Evolutionary conservation across 2,797 vertebrate species (phyloP), one percentile per base, ranked within the genome.

Genomic region (Semotilus atromaculatus): DNA sequence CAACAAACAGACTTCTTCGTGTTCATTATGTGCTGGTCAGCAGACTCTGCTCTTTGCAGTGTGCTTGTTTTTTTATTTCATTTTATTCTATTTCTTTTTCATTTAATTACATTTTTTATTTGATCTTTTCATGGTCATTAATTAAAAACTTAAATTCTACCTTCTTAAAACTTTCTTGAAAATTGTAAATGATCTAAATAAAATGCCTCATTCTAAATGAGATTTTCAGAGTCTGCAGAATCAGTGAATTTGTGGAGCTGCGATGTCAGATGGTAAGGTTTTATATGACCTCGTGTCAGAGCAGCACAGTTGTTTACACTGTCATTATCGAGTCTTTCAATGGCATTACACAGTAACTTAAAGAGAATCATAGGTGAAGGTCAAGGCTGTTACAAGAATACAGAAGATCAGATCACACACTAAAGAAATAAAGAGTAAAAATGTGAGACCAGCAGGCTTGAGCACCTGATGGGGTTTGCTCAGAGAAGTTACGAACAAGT

Each of bases 391-490:
- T 79, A 71, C 40, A 31, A 51, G 53, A 84, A 77, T 66, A 82
- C 7, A 64, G 43, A 74, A 74, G 74, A 80, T 78, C 38, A 40
- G 64, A 85, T 86, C 85, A 8, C 29, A 23, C 71, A 34, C 40
- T 55, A 43, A 74, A 64, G 31, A 55, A 74, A 55, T 29, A 89
- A 90, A 86, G 62, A 79, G 71, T 43, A 55, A 68, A 58, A 62
- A 18, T 40, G n/a, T 26, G 38, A 53, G 62, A 70, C 67, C 66
- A 82, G 53, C 73, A 43, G 81, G 53, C 68, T 83, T 75, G 76
- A 89, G 84, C 51, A 83, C 19, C 88, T 85, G 88, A 67, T 85
- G 74, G 85, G 86, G 68, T 88, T 89, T 86, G 88, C 58, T 45
- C 16, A 11, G 7, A 79, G 85, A 67, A 79, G 82, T 82, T 87